phyloP scores from a whole-genome alignment of 1,140 invertebrate species.

The Octopus sinensis region DNA sequence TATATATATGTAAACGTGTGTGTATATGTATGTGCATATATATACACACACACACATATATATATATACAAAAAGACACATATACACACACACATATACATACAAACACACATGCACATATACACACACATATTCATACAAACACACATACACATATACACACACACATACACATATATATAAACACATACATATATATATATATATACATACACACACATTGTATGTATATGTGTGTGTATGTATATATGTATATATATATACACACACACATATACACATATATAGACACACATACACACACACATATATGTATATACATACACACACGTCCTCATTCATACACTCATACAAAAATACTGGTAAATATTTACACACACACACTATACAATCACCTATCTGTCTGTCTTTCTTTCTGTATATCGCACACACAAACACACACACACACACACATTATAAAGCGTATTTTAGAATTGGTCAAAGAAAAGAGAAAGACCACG shows the following conservation, averaged over 20 bases:
- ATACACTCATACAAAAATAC: neutral
- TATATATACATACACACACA: neutral
- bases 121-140: neutral
- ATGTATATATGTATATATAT: neutral
- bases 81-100: neutral
- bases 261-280: neutral
- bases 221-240: neutral
- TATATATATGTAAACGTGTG: neutral
- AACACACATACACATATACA: neutral
- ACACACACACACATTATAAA: too few relatives aligned
- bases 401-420: too few relatives aligned
- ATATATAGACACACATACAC: neutral
- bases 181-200: neutral
- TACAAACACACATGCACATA: neutral
- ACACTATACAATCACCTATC: neutral
- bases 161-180: neutral
- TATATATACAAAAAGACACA: neutral
- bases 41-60: neutral
- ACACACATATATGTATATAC: neutral
- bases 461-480: too few relatives aligned
- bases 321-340: neutral
- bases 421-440: too few relatives aligned
- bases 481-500: too few relatives aligned
- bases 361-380: neutral
- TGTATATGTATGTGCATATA: neutral